Evolutionary conservation across 2,888 invertebrate genomes (phyloP).

Genomic region (Liopterus haemorrhoidalis): DNA sequence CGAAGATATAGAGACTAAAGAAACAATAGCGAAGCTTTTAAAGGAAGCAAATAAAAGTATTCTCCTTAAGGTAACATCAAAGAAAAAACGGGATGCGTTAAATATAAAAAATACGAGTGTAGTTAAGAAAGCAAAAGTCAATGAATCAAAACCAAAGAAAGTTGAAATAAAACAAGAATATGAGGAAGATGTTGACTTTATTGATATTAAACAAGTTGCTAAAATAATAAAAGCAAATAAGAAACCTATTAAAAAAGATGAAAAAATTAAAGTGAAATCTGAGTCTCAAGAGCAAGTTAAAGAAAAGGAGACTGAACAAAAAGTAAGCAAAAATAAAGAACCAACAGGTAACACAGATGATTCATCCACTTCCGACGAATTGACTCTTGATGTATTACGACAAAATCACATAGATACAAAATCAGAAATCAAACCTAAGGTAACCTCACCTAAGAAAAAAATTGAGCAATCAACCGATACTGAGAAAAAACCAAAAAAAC

Average conservation of each 20-base stretch:
- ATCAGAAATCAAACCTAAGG: conserved; percentile 8
- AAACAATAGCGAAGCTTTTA: conserved; percentile 31
- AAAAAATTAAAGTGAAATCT: conserved; percentile 21
- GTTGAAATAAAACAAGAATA: conserved; percentile 29
- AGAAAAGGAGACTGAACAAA: conserved; percentile 16
- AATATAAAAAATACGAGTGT: conserved; percentile 28
- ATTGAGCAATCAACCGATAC: conserved; percentile 27
- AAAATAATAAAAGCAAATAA: conserved; percentile 23
- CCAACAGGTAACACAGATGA: conserved; percentile 29
- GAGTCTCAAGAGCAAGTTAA: conserved; percentile 8
- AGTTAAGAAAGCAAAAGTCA: conserved; percentile 25
- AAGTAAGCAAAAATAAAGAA: conserved; percentile 27
- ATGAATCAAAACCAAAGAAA: conserved; percentile 31
- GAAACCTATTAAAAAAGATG: conserved; percentile 27
- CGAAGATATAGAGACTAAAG: conserved; percentile 22
- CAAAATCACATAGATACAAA: conserved; percentile 11
- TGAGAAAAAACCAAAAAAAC: conserved; percentile 33
- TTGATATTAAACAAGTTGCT: conserved; percentile 21
- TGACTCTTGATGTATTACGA: conserved; percentile 22
- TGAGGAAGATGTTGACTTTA: conserved; percentile 30
- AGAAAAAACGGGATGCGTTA: conserved; percentile 24
- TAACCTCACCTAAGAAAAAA: conserved; percentile 9
- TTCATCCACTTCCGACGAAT: conserved; percentile 26
- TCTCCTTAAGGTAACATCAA: conserved; percentile 15
- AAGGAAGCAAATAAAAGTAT: conserved; percentile 31